Percentiles rank a stretch among this genome's conserved stretches.
Conservation (phyloP, 2,888 invertebrate genomes). For the Eupithecia tripunctaria region DNA sequence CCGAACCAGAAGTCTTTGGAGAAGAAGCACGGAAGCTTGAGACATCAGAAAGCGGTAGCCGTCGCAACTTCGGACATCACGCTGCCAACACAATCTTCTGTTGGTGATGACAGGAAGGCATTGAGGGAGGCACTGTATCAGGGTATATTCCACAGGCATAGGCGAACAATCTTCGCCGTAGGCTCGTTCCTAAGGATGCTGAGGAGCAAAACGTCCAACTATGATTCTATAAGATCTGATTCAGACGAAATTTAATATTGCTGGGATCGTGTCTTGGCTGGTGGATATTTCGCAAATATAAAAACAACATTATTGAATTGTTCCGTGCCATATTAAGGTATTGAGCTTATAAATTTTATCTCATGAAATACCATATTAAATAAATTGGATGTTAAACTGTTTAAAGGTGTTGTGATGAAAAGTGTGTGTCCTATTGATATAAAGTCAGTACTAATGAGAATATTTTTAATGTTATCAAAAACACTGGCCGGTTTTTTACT, state of each 20-base stretch:
- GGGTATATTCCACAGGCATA: constrained; percentile 90
- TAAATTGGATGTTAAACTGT: not conserved
- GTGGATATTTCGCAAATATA: constrained; percentile 10
- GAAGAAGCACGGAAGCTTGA: constrained; percentile 82
- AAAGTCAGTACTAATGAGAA: not conserved
- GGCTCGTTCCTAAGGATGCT: constrained; percentile 90
- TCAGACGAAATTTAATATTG: constrained; percentile 77
- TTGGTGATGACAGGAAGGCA: constrained; percentile 87
- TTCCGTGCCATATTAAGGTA: not conserved
- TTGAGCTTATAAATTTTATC: not conserved
- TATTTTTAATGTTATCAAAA: not conserved
- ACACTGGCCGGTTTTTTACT: not conserved
- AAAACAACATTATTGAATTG: not conserved
- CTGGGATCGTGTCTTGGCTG: not conserved
- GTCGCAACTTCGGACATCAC: constrained; percentile 85
- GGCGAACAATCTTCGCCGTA: constrained; percentile 90
- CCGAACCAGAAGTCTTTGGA: constrained; percentile 82
- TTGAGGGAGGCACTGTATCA: constrained; percentile 89
- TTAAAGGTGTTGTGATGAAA: not conserved
- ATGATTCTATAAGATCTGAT: constrained; percentile 88
- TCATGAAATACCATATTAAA: not conserved
- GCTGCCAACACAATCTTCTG: constrained; percentile 75
- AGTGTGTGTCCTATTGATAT: not conserved
- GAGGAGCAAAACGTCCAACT: constrained; percentile 89
- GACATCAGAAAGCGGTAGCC: constrained; percentile 86